Base-by-base conservation (phyloP, 2,113 vertebrate species). In the Microtus oregoni region DNA sequence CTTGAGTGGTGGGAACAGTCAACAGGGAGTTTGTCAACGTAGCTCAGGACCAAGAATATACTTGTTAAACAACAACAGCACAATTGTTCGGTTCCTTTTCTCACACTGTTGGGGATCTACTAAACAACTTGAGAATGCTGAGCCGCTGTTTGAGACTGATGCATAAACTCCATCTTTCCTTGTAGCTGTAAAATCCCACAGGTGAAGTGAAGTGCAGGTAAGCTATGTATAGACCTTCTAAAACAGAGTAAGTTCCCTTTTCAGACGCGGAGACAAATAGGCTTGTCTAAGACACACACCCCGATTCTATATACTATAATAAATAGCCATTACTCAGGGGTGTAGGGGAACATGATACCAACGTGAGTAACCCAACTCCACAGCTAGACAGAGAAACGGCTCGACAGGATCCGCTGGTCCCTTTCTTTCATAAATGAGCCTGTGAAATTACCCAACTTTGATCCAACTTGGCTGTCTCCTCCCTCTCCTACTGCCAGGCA, bases 351-450 rank as follows among this genome's bases (percentile, higher is more conserved):
- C 38, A 41, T 61, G 92, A 96, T 89, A 92, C 47, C 26, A 58
- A 88, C 85, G 79, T 81, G 70, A 94, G 88, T 87, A 95, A 97
- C 89, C 68, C 35, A 94, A 96, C 90, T 87, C 95, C 94, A 92
- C 35, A 75, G 63, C 61, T 65, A 22, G 41, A 22, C 26, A 38
- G 19, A 93, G 82, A 89, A 94, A 93, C 12, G 13, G 63, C 81
- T 67, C 24, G 11, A 28, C 12, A 92, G 86, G 79, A 65, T 17
- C 90, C 41, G 92, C 52, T 61, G 52, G 72, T 70, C 65, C 86
- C 32, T 95, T 94, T 86, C 87, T 63, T 88, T 89, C 76, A 82
- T 91, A 95, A 82, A 89, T 28, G 63, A 94, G 94, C 67, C 94
- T 81, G 86, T 90, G 81, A 93, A 97, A 91, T 85, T 67, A 91